Conservation (phyloP, 2,888 invertebrate species). For the Drosophila nr. medialis region DNA sequence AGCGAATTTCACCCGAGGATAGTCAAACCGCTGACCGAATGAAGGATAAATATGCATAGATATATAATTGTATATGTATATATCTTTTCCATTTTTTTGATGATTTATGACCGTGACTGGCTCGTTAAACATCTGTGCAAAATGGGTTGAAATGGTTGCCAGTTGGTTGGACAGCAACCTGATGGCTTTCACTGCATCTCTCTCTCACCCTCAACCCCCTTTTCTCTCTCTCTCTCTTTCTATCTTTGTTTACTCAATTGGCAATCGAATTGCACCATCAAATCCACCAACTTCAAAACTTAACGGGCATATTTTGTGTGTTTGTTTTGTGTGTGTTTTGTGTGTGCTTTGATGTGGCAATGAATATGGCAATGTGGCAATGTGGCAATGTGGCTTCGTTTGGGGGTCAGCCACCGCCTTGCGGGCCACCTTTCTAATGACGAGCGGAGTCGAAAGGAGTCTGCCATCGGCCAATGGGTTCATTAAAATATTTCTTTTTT, state of each 20-base stretch:
- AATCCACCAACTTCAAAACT: conserved; percentile 22
- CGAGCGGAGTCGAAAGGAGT: conserved; percentile 59
- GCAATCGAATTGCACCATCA: conserved; percentile 44
- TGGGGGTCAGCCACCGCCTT: conserved; percentile 76
- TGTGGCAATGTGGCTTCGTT: conserved; percentile 40
- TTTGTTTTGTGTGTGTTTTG: conserved; percentile 38
- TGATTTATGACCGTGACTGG: conserved; percentile 73
- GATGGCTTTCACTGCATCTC: conserved; percentile 66
- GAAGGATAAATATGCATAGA: conserved; percentile 32
- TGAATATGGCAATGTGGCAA: conserved; percentile 46
- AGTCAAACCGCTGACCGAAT: conserved; percentile 32
- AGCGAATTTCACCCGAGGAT: conserved; percentile 58
- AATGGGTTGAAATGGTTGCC: conserved; percentile 56
- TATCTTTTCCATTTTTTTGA: conserved; percentile 39
- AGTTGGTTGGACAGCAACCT: conserved; percentile 23
- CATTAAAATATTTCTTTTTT: conserved; percentile 59
- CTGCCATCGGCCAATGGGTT: conserved; percentile 46
- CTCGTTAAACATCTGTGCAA: conserved; percentile 77
- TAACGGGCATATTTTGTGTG: conserved; percentile 36
- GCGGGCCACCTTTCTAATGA: conserved; percentile 76
- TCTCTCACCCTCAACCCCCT: conserved; percentile 1
- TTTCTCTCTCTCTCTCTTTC: neutral
- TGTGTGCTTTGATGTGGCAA: conserved; percentile 23
- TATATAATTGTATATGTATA: conserved; percentile 29
- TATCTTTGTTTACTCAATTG: conserved; percentile 57